Evolutionary conservation across 2,113 vertebrate genomes (phyloP).

Genomic region (Silurus meridionalis): DNA sequence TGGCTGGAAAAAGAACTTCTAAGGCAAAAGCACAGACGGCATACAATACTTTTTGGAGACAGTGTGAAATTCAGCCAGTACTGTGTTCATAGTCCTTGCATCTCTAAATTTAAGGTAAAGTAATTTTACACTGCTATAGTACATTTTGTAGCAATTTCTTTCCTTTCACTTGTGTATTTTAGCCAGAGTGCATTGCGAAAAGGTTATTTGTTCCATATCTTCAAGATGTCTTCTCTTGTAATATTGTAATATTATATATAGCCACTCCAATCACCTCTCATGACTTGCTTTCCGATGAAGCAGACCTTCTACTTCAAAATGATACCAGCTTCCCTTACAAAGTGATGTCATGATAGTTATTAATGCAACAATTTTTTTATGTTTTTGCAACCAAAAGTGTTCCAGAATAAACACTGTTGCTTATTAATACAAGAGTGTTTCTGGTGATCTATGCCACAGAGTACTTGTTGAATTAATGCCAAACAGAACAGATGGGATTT

Average conservation of each 20-base stretch:
- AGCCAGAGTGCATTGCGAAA: background rate
- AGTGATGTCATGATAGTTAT: background rate
- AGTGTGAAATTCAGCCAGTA: conserved; percentile 9
- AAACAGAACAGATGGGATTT: conserved; percentile 18
- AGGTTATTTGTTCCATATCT: background rate
- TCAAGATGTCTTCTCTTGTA: background rate
- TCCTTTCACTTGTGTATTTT: background rate
- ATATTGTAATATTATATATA: background rate
- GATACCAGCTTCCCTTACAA: background rate
- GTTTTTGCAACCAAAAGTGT: background rate
- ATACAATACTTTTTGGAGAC: conserved; percentile 59
- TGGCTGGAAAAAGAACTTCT: conserved; percentile 67
- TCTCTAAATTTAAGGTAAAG: conserved; percentile 65
- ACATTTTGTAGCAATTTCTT: background rate
- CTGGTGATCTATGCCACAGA: background rate
- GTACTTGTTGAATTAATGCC: conserved; percentile 2
- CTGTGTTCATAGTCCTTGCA: background rate
- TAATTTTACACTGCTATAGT: background rate
- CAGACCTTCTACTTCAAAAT: background rate
- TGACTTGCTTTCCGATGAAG: background rate
- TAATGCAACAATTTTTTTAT: background rate
- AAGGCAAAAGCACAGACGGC: conserved; percentile 57
- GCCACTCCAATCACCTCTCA: background rate
- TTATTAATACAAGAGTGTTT: background rate
- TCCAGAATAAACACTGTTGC: background rate